Evolutionary conservation across 2,888 invertebrate species (phyloP), one percentile per base, ranked within the genome.

Genomic region (Venusia cambrica): DNA sequence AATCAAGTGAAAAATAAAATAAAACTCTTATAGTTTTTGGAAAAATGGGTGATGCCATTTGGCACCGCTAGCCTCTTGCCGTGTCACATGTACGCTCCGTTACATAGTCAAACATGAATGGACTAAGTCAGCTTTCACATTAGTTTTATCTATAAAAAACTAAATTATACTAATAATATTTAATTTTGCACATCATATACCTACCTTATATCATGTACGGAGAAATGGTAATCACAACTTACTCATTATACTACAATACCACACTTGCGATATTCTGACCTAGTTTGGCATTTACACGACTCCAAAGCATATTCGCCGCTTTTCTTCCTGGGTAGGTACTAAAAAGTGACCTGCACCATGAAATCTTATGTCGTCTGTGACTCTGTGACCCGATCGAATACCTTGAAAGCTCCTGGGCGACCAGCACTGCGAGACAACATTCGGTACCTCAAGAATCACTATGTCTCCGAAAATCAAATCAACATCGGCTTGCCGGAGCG

Each of bases 231-330:
- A 5, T 20, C 10, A 10, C 20, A 20, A 10, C 10, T 10, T 4
- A 20, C 20, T 10, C 20, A 20, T n/a, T n/a, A n/a, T 20, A 20
- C 10, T 2, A 9, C 20, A 20, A 20, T 10, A 20, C 20, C 10
- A 20, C 20, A 20, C 20, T 20, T 20, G 2, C 5, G 5, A 5
- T 10, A 20, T 5, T 20, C 10, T 5, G 10, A 4, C 5, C 20
- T 20, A 2, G 20, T 20, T 20, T 20, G 20, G 20, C 20, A 10
- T 5, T 20, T 20, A 5, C 20, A 20, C 10, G 10, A 5, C 10
- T 20, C 10, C 20, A 20, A 5, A 5, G 20, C 20, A 20, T 10
- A 20, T 20, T 5, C 10, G 20, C 10, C 20, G 20, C 5, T 20
- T 20, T 20, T 10, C 20, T 2, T 10, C 10, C 20, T 10, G 9